Evolutionary conservation across 2,797 vertebrate species (phyloP).

Genomic region (Chiloscyllium punctatum): DNA sequence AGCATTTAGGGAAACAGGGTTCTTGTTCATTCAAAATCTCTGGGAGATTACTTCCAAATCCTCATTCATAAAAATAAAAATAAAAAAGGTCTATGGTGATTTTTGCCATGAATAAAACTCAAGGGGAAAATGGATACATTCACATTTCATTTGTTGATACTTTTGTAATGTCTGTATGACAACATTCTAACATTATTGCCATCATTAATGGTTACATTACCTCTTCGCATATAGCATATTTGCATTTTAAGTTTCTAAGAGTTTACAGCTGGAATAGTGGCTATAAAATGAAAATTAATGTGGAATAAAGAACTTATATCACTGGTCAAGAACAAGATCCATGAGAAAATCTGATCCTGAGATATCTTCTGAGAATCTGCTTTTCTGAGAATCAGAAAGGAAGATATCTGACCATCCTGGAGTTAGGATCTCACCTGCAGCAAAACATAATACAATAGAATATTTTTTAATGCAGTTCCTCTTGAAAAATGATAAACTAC

Average conservation of each 20-base stretch:
- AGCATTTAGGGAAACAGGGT: background rate
- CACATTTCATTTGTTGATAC: conserved; percentile 4
- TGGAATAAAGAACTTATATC: background rate
- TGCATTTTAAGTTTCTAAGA: background rate
- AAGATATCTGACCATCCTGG: background rate
- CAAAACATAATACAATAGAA: background rate
- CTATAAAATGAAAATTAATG: conserved; percentile 1
- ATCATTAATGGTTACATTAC: background rate
- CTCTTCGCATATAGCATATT: background rate
- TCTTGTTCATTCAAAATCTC: conserved; percentile 13
- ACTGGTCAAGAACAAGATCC: background rate
- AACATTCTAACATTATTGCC: background rate
- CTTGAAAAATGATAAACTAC: background rate
- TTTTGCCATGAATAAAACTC: background rate
- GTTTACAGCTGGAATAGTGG: too few species aligned
- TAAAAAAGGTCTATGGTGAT: background rate
- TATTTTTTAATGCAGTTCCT: background rate
- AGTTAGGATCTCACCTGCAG: background rate
- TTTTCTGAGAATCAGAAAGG: background rate
- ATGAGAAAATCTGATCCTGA: background rate
- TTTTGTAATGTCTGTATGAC: background rate
- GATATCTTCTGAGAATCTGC: background rate
- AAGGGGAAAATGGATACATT: background rate
- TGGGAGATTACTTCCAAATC: background rate
- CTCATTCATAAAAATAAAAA: background rate